Percentiles rank a stretch among this genome's conserved stretches.
These are phyloP conservation scores for Lagodon rhomboides DNA, from an alignment of 2,797 vertebrate species.

Conservation along the genomic window DNA sequence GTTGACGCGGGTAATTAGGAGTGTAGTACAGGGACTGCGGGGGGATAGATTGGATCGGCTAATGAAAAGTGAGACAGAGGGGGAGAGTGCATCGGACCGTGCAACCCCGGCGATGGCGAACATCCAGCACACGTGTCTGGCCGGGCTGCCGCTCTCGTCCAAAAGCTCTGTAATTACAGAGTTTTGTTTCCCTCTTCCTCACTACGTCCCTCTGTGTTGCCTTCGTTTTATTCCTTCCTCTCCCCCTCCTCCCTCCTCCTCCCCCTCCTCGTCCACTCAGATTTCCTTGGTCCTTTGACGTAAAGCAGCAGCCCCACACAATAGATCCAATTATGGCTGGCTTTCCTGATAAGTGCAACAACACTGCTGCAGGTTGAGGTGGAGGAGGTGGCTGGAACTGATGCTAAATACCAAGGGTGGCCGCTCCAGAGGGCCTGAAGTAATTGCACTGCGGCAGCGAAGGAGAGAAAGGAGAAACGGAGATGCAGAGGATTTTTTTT, in stretches of 20 bases:
- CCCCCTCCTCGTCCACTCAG: slow-evolving; percentile 21
- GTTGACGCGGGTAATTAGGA: slow-evolving; percentile 20
- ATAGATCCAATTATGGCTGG: slow-evolving; percentile 65
- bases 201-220: background rate
- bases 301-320: slow-evolving; percentile 42
- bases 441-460: slow-evolving; percentile 72
- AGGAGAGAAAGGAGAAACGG: slow-evolving; percentile 21
- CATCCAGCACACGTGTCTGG: slow-evolving; percentile 36
- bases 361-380: slow-evolving; percentile 55
- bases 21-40: background rate
- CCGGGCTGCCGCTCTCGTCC: slow-evolving; percentile 33
- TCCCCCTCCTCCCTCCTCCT: background rate
- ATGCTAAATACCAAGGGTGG: slow-evolving; percentile 72
- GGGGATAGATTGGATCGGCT: slow-evolving; percentile 12
- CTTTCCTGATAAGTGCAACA: slow-evolving; percentile 60
- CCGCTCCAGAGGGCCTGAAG: slow-evolving; percentile 49
- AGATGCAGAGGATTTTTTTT: slow-evolving; percentile 40
- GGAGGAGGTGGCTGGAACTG: slow-evolving; percentile 51
- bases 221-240: slow-evolving; percentile 17
- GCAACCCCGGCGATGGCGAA: slow-evolving; percentile 14
- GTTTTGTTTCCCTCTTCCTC: slow-evolving; percentile 24
- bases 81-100: slow-evolving; percentile 21
- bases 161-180: slow-evolving; percentile 53
- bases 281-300: slow-evolving; percentile 43
- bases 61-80: slow-evolving; percentile 27